Evolutionary conservation across 2,797 vertebrate species (phyloP).

Genomic region (Rhabdophis nuchalis): DNA sequence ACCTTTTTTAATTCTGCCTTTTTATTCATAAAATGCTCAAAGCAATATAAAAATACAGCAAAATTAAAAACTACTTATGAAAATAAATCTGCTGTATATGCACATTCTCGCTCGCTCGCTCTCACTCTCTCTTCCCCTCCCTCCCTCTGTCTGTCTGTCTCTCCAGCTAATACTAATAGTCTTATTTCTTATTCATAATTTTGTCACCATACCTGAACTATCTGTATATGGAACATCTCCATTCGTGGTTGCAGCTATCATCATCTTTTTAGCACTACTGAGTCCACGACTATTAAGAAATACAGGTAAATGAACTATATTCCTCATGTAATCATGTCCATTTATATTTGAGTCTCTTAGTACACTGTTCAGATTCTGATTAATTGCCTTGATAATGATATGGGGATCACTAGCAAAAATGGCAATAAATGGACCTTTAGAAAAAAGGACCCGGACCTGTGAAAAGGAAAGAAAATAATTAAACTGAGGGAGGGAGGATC

Average conservation of each 20-base stretch:
- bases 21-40: not conserved
- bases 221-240: conserved; percentile 81
- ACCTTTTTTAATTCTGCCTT: not conserved
- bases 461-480: conserved; percentile 6
- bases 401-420: conserved; percentile 97
- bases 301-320: conserved; percentile 93
- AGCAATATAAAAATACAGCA: not conserved
- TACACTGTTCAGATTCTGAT: conserved; percentile 95
- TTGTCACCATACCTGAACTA: conserved; percentile 64
- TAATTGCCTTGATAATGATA: conserved; percentile 98
- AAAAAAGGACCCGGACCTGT: conserved; percentile 92
- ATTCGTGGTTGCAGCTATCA: conserved; percentile 74
- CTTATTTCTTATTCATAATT: not conserved
- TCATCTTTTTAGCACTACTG: conserved; percentile 83
- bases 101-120: not conserved
- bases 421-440: conserved; percentile 95
- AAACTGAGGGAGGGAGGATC: not conserved
- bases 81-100: not conserved
- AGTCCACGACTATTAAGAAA: conserved; percentile 94
- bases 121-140: not conserved
- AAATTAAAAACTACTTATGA: not conserved
- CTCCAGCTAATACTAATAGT: not conserved
- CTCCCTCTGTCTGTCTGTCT: not conserved
- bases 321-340: conserved; percentile 96
- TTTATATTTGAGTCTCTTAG: conserved; percentile 96